Evolutionary conservation across 2,888 invertebrate species (phyloP), one percentile per base, ranked within the genome.

Genomic region (Xestia xanthographa): DNA sequence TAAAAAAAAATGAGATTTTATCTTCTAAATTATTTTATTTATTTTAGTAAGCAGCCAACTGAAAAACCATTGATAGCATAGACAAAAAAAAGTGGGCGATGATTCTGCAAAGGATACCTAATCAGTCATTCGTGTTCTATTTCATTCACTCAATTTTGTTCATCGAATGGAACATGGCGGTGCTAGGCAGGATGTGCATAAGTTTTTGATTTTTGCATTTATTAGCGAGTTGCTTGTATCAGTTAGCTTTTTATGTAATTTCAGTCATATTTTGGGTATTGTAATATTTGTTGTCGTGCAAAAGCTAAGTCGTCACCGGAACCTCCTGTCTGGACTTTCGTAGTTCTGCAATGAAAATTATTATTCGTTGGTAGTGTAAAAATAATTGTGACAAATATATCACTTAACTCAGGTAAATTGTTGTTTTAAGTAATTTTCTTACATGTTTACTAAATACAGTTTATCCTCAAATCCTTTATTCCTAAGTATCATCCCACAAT

Each of bases 341-440:
- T 87, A 90, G 80, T 90, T 92, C 94, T 95, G 96, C 95, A 93
- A 96, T 96, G 96, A 96, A 95, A 95, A 94, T 94, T 94, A 92
- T 94, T 94, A 95, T 95, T 95, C 95, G 93, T 93, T 95, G 92
- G 92, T 94, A 95, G 95, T 96, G 94, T 96, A 96, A 96, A 96
- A 96, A 96, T 96, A 96, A 95, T 96, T 96, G 95, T 96, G 96
- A 95, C 94, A 94, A 96, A 93, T 94, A 95, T 93, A 95, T 91
- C 92, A 90, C 92, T 92, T 93, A 92, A 87, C 91, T 92, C 95
- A 96, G 96, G 96, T 96, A 96, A 95, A 91, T 90, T 90, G 88
- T 91, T 93, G 91, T 94, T 94, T 92, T 90, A 83, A 85, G 73
- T 86, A 85, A 81, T 89, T 87, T 82, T 85, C 63, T 84, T 74